Conservation (phyloP, 2,888 invertebrate genomes). For the Nephrotoma appendiculata region DNA sequence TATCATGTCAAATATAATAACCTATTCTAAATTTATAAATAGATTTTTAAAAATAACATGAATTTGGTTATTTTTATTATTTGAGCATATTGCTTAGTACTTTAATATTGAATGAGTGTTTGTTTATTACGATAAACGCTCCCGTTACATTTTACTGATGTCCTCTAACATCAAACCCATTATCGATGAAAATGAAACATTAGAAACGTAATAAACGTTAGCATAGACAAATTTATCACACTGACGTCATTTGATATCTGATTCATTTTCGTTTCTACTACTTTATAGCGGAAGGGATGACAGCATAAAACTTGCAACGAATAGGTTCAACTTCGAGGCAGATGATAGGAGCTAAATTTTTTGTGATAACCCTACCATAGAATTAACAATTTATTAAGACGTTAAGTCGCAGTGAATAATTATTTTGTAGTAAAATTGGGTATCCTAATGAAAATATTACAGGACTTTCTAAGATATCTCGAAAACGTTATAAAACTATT, state of each 20-base stretch:
- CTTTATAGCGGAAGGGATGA: not conserved
- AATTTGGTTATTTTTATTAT: not conserved
- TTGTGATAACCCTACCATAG: no score
- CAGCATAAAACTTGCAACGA: not conserved
- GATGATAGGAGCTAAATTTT: no score
- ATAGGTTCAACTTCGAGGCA: not conserved
- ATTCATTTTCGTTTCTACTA: not conserved
- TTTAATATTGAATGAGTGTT: not conserved
- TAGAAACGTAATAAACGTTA: not conserved
- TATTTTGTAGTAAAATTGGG: no score
- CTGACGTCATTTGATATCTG: not conserved
- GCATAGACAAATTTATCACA: not conserved
- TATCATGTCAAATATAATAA: not conserved
- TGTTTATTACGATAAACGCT: not conserved
- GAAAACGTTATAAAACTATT: no score
- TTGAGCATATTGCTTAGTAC: not conserved
- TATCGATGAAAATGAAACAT: not conserved
- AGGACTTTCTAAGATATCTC: no score
- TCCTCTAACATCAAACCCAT: not conserved
- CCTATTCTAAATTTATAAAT: not conserved
- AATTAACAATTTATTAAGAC: no score
- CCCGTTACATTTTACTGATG: not conserved
- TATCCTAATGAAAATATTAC: no score
- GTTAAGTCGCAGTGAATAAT: no score
- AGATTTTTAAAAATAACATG: not conserved